phyloP scores from a whole-genome alignment of 2,797 vertebrate species.

The Psittacula derbiana region DNA sequence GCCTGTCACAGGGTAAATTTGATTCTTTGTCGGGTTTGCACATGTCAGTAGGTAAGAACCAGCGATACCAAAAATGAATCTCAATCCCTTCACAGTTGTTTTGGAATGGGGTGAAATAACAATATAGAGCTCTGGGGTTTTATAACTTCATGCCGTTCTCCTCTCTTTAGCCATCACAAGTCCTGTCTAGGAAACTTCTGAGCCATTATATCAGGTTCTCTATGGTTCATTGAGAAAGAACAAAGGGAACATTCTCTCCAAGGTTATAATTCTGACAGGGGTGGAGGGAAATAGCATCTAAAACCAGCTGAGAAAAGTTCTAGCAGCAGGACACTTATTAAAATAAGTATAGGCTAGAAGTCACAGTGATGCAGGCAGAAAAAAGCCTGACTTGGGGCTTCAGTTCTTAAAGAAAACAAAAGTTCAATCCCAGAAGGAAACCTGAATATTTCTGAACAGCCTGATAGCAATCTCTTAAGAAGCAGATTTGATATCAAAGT shows the following conservation, averaged over 20 bases:
- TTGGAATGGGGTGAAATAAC: neutral
- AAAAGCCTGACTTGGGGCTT: neutral
- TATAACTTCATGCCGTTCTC: neutral
- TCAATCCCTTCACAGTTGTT: neutral
- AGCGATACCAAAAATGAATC: neutral
- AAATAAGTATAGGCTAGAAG: slow-evolving; percentile 37
- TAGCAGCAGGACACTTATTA: slow-evolving; percentile 53
- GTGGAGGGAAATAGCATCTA: neutral
- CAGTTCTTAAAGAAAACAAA: slow-evolving; percentile 36
- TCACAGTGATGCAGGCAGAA: slow-evolving; percentile 11
- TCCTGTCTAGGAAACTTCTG: slow-evolving; percentile 40
- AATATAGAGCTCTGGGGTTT: neutral
- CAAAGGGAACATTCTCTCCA: slow-evolving; percentile 61
- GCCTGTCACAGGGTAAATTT: neutral
- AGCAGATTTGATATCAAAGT: slow-evolving; percentile 20
- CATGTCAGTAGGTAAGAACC: neutral
- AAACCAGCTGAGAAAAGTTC: slow-evolving; percentile 26
- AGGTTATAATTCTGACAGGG: slow-evolving; percentile 22
- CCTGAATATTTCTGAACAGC: slow-evolving; percentile 18
- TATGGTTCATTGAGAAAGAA: slow-evolving; percentile 63
- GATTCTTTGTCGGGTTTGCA: neutral
- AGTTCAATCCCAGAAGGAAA: slow-evolving; percentile 1
- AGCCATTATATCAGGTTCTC: slow-evolving; percentile 48
- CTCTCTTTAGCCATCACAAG: slow-evolving; percentile 34
- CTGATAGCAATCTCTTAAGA: slow-evolving; percentile 34